Percentiles rank a stretch among this genome's conserved stretches.
phyloP scores from a whole-genome alignment of 2,888 invertebrate species.

The Stenotaenia linearis region DNA sequence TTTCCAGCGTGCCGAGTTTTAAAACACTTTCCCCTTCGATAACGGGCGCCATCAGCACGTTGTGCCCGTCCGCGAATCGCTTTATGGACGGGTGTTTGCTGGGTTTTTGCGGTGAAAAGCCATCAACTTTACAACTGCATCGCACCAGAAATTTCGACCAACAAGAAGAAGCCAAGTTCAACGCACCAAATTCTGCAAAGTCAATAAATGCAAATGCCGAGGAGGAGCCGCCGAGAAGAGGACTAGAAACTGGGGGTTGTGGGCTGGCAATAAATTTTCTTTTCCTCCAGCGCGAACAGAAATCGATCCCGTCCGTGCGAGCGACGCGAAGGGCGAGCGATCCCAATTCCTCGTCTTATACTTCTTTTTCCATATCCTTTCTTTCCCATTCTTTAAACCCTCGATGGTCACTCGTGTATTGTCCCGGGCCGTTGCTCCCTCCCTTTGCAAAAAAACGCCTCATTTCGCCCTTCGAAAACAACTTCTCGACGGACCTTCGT shows the following conservation, averaged over 20 bases:
- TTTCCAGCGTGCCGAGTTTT: background rate
- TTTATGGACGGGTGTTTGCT: background rate
- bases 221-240: conserved; percentile 6
- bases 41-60: background rate
- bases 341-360: too few relatives aligned
- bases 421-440: conserved; percentile 10
- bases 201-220: conserved; percentile 30
- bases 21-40: background rate
- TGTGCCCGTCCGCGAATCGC: background rate
- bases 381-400: background rate
- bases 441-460: too few relatives aligned
- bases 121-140: conserved; percentile 19
- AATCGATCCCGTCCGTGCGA: conserved; percentile 22
- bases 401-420: background rate
- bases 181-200: conserved; percentile 27
- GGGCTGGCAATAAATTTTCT: conserved; percentile 31
- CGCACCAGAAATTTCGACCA: conserved; percentile 19
- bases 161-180: conserved; percentile 28
- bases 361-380: too few relatives aligned
- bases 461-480: background rate
- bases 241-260: background rate
- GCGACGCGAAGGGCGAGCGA: background rate
- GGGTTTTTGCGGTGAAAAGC: conserved; percentile 4
- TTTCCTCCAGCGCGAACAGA: conserved; percentile 23
- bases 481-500: background rate